phyloP scores from a whole-genome alignment of 2,888 invertebrate genomes.

The Eledone cirrhosa region DNA sequence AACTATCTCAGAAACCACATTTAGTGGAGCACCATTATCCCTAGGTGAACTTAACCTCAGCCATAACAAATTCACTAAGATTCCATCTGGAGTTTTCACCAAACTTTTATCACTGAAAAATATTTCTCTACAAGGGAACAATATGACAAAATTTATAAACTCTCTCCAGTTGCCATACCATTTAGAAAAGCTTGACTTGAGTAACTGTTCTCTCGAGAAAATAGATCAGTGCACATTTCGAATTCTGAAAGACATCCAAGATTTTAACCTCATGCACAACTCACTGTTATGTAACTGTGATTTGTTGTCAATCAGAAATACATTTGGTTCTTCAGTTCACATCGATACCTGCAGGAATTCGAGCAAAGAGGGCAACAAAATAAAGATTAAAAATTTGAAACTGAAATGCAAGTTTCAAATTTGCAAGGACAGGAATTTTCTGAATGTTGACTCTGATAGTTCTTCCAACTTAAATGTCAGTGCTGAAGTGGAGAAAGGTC shows the following conservation, averaged over 20 bases:
- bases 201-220: constrained; percentile 40
- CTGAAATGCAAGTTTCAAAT: background rate
- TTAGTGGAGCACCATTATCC: background rate
- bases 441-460: background rate
- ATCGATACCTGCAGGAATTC: background rate
- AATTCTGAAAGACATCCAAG: constrained; percentile 36
- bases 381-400: background rate
- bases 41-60: constrained; percentile 30
- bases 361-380: background rate
- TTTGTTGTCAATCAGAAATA: constrained; percentile 29
- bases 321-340: background rate
- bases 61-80: constrained; percentile 27
- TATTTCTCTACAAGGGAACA: constrained; percentile 36
- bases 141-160: constrained; percentile 14
- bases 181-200: constrained; percentile 46
- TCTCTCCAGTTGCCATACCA: constrained; percentile 40
- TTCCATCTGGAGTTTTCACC: constrained; percentile 36
- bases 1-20: constrained; percentile 1
- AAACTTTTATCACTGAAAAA: constrained; percentile 39
- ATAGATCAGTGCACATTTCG: constrained; percentile 38
- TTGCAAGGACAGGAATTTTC: background rate
- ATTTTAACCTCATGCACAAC: constrained; percentile 37
- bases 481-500: background rate
- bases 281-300: constrained; percentile 39
- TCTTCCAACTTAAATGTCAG: background rate